Base-by-base conservation (phyloP, 1,140 invertebrate species). In the Calephelis virginiensis region DNA sequence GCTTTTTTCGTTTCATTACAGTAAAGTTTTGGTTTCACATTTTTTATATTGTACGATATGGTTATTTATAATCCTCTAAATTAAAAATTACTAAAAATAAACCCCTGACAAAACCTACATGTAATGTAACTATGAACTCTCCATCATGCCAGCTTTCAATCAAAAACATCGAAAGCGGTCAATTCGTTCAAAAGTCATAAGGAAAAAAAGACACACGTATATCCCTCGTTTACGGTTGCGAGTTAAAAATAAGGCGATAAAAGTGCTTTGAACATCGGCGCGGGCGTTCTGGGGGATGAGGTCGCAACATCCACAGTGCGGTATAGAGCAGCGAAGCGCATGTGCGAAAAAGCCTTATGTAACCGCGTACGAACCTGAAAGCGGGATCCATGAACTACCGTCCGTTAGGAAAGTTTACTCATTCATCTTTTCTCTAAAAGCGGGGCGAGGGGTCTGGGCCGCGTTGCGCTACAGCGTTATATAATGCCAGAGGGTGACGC, bases 391-490 rank as follows among this genome's bases (percentile, higher is more conserved):
- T 85, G 81, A 81, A 79, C 77, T 83, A 81, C 76, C 78, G 83
- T 85, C 83, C 80, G 85, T 82, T 86, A 85, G 84, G 83, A 88
- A 89, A 89, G 83, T 88, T 89, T 86, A 73, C 84, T 83, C 86
- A 89, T 88, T 89, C 85, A 89, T 90, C 86, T 88, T 87, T 89
- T 88, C 86, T 84, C 84, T 80, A 81, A 85, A 83, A 79, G 84
- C 75, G 86, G 84, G 84, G 84, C 72, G 84, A 65, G 83, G 82
- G 82, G 81, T 63, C 59, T 76, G 77, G 67, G 76, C 70, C 63
- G 81, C 79, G 78, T 78, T 85, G 82, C 83, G 82, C 86, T 83
- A 82, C 83, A 71, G 70, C 71, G 79, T 87, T 85, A 87, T 71
- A 69, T 88, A 88, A 89, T 76, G 71, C 45, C n/a, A 49, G 78